Conservation (phyloP, 2,113 vertebrate genomes). For the Puntigrus tetrazona region DNA sequence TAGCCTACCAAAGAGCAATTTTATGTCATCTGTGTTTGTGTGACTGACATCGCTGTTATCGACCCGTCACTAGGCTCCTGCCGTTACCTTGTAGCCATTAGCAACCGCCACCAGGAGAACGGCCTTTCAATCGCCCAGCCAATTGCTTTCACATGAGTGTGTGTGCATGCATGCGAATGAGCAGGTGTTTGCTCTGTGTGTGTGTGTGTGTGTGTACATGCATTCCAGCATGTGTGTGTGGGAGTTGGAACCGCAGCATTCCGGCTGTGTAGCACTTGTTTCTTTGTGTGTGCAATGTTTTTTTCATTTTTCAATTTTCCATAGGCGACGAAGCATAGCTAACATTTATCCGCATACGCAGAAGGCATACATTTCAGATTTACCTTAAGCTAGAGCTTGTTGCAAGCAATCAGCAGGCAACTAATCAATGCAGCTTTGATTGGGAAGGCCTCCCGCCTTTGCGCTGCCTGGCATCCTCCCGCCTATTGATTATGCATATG, state of each 20-base stretch:
- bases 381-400: neutral
- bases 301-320: constrained; percentile 35
- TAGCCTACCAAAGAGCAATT: constrained; percentile 1
- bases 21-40: constrained; percentile 52
- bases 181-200: constrained; percentile 58
- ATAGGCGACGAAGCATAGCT: neutral
- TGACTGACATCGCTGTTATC: constrained; percentile 73
- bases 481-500: constrained; percentile 34
- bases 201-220: constrained; percentile 41
- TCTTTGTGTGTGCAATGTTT: constrained; percentile 9
- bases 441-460: constrained; percentile 31
- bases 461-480: neutral
- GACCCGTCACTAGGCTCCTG: constrained; percentile 63
- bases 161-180: constrained; percentile 67
- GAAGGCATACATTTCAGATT: constrained; percentile 1
- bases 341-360: constrained; percentile 18
- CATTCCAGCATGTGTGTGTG: constrained; percentile 31
- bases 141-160: constrained; percentile 72
- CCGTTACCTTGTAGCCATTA: constrained; percentile 77
- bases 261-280: neutral
- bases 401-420: constrained; percentile 27
- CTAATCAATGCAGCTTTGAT: constrained; percentile 51
- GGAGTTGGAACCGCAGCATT: neutral
- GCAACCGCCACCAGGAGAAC: constrained; percentile 71
- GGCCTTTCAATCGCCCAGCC: constrained; percentile 68